Percentiles rank a stretch among this genome's conserved stretches.
phyloP scores from a whole-genome alignment of 1,140 invertebrate species.

The Adelges cooleyi region DNA sequence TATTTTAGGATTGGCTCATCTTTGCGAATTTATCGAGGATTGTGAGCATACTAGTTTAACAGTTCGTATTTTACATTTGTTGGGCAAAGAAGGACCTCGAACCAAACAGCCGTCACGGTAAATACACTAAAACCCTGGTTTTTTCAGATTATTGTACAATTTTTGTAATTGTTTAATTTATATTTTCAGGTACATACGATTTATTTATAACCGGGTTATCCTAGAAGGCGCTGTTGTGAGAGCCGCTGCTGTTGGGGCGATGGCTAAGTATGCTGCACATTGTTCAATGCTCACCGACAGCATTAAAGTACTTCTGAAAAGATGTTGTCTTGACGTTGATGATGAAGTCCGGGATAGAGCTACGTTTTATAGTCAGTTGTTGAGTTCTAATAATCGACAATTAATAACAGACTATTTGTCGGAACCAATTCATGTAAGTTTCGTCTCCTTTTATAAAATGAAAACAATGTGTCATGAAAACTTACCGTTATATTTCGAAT shows the following conservation, averaged over 20 bases:
- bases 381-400: constrained; percentile 53
- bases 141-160: neutral
- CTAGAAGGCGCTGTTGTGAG: constrained; percentile 88
- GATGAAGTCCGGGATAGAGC: constrained; percentile 97
- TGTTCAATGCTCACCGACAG: constrained; percentile 85
- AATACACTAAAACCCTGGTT: constrained; percentile 3
- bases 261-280: constrained; percentile 94
- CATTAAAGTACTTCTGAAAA: constrained; percentile 64
- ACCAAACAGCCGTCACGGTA: constrained; percentile 79
- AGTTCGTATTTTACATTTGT: constrained; percentile 91
- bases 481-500: no score
- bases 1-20: constrained; percentile 70
- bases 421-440: constrained; percentile 50
- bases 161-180: neutral
- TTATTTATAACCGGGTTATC: constrained; percentile 98
- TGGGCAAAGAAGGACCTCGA: constrained; percentile 92
- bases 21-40: constrained; percentile 99
- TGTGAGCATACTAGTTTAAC: constrained; percentile 95
- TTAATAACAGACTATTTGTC: constrained; percentile 78
- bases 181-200: constrained; percentile 74
- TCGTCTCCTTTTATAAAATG: neutral
- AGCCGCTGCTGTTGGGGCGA: constrained; percentile 89
- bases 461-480: no score
- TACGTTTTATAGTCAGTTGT: constrained; percentile 86
- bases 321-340: constrained; percentile 92